phyloP scores from a whole-genome alignment of 2,888 invertebrate species.

The Phytoseiulus persimilis region DNA sequence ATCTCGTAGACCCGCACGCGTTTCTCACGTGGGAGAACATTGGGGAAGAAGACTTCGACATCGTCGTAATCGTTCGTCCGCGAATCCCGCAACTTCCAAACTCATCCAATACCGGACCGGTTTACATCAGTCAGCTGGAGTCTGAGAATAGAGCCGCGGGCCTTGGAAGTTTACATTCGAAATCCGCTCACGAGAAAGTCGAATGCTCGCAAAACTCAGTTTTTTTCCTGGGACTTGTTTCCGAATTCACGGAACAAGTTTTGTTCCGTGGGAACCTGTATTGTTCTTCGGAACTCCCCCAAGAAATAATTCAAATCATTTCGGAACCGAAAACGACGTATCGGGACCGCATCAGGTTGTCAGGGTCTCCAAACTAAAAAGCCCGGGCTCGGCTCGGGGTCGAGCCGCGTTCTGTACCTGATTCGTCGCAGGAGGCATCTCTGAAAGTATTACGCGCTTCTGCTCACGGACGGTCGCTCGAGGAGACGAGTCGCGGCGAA shows the following conservation, averaged over 20 bases:
- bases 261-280: background rate
- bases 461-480: no score
- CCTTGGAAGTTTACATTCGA: background rate
- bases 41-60: no score
- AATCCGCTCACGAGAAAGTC: background rate
- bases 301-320: background rate
- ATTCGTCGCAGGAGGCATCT: no score
- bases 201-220: background rate
- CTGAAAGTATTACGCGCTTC: no score
- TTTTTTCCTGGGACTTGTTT: background rate
- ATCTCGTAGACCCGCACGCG: no score
- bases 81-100: no score
- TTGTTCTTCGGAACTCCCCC: background rate
- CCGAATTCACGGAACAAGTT: background rate
- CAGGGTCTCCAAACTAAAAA: no score
- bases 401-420: no score
- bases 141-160: background rate
- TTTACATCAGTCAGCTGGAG: background rate
- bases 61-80: no score
- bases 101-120: background rate
- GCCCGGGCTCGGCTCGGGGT: no score
- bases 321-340: background rate
- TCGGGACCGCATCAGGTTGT: no score
- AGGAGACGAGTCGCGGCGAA: background rate
- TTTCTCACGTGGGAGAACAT: no score